Evolutionary conservation across 2,113 vertebrate species (phyloP).

Genomic region (Python bivittatus): DNA sequence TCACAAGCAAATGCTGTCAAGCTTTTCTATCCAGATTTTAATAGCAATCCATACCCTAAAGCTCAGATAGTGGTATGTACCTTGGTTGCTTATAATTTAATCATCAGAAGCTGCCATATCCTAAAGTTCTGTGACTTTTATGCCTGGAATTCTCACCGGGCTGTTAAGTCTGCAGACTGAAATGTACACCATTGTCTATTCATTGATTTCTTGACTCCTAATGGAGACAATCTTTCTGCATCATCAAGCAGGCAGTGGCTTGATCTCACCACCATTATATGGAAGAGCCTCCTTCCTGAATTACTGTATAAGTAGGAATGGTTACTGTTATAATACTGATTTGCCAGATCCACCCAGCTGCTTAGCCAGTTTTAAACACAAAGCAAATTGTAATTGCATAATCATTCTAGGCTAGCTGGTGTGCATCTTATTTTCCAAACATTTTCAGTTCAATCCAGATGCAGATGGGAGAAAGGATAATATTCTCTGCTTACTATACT

Average conservation of each 20-base stretch:
- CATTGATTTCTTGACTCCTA: neutral
- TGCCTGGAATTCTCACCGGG: neutral
- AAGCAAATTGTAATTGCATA: neutral
- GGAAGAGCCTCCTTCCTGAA: neutral
- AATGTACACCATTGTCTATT: neutral
- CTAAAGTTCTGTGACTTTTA: neutral
- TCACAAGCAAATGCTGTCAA: neutral
- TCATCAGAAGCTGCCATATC: neutral
- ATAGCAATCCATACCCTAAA: neutral
- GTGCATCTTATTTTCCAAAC: neutral
- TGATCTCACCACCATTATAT: neutral
- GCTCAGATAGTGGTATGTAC: neutral
- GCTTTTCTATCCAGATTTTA: neutral
- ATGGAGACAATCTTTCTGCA: neutral
- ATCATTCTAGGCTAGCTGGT: neutral
- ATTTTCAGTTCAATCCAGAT: neutral
- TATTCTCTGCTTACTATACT: neutral
- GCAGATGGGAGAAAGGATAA: neutral
- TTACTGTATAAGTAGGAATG: neutral
- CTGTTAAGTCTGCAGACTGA: neutral
- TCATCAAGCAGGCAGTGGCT: neutral
- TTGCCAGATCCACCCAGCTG: neutral
- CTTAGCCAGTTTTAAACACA: neutral
- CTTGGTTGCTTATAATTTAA: neutral
- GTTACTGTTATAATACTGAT: neutral